Conservation (phyloP, 2,888 invertebrate genomes). For the Aleiodes leptofemur region DNA sequence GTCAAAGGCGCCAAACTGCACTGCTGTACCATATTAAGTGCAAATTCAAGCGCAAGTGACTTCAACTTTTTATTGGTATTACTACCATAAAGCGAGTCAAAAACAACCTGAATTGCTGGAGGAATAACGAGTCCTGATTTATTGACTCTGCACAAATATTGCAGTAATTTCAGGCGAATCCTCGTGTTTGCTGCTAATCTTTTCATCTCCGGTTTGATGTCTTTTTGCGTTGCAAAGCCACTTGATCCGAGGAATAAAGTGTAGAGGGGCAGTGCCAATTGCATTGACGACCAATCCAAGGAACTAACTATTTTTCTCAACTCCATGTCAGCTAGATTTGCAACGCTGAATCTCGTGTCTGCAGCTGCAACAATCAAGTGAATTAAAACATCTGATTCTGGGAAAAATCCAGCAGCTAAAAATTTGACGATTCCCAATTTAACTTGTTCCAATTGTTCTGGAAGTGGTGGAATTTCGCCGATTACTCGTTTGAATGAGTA, state of each 20-base stretch:
- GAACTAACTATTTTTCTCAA: conserved; percentile 87
- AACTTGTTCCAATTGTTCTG: conserved; percentile 87
- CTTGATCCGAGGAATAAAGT: conserved; percentile 86
- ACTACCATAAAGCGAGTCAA: conserved; percentile 90
- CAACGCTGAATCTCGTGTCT: conserved; percentile 92
- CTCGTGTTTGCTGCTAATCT: conserved; percentile 88
- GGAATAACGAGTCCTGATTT: conserved; percentile 85
- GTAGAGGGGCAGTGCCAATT: conserved; percentile 86
- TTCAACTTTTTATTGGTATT: conserved; percentile 90
- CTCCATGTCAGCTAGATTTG: conserved; percentile 90
- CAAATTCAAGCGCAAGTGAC: conserved; percentile 87
- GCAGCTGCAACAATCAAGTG: conserved; percentile 91
- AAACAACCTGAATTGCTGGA: conserved; percentile 88
- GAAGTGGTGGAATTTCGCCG: conserved; percentile 82
- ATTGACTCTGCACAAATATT: conserved; percentile 86
- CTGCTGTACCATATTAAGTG: conserved; percentile 88
- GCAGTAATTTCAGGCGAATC: conserved; percentile 89
- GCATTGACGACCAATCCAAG: conserved; percentile 86
- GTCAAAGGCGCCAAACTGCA: conserved; percentile 80
- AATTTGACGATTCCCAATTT: conserved; percentile 90
- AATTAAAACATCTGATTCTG: conserved; percentile 84
- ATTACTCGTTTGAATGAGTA: conserved; percentile 86
- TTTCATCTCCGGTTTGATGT: conserved; percentile 80
- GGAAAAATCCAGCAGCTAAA: conserved; percentile 86
- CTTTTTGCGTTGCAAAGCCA: conserved; percentile 76